Base-by-base conservation (phyloP, 2,888 invertebrate species). In the Tipula unca region DNA sequence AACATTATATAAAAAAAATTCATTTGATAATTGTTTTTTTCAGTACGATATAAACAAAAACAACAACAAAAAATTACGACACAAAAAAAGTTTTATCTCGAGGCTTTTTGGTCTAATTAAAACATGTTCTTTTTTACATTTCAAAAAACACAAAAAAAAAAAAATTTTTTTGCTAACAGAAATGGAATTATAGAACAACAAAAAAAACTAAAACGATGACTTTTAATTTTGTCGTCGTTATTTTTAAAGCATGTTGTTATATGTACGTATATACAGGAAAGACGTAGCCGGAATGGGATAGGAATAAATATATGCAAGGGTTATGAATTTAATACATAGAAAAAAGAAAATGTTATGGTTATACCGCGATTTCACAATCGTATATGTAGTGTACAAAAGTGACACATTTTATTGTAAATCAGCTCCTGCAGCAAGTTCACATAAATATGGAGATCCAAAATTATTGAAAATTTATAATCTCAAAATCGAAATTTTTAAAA, bases 71-170 rank as follows among this genome's bases (percentile, higher is more conserved):
- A 69, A 13, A 25, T 10, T 13, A 69, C 69, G 69, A 69, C 69
- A 69, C 10, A 69, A 69, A 69, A 54, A 54, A 69, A 69, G 69
- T 69, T 69, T 69, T 69, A 69, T 69, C 69, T 69, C 69, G 69
- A 69, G 69, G 69, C 69, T 69, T 69, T 69, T 69, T 69, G 69
- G 69, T 69, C 69, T 69, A 69, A 69, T 69, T 69, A 69, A 69
- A 69, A 69, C 69, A 69, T 69, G 69, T 69, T 69, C 69, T 69
- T 69, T 69, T 69, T 69, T 25, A 69, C 69, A 69, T 69, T 69
- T 69, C 25, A 25, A 69, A 54, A 42, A 69, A 69, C 25, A 69
- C 10, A 25, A 69, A 69, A 32, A 32, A 32, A 32, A 32, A 32
- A 32, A 32, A 69, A 69, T 20, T 20, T n/a, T n/a, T n/a, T 69